Percentiles rank a stretch among this genome's conserved stretches.
phyloP scores from a whole-genome alignment of 1,140 invertebrate species.

The Mya arenaria region DNA sequence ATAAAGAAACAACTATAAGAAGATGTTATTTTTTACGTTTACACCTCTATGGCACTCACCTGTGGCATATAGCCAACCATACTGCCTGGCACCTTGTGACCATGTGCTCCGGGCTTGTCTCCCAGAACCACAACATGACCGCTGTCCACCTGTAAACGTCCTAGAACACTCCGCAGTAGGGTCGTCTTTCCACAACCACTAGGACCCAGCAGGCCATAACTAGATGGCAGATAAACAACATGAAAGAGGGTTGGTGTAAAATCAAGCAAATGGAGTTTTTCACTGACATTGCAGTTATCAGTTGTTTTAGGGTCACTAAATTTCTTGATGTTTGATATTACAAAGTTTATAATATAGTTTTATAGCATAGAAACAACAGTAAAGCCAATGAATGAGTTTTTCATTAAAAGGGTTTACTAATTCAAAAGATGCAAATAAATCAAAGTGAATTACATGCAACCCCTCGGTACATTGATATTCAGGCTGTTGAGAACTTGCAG shows the following conservation, averaged over 20 bases:
- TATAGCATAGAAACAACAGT: background rate
- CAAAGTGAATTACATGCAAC: constrained; percentile 90
- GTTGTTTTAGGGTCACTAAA: background rate
- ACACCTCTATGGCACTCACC: constrained; percentile 52
- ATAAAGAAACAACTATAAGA: too few species aligned
- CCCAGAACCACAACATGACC: constrained; percentile 79
- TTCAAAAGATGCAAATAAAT: background rate
- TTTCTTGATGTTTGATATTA: background rate
- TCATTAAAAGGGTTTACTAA: background rate
- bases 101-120: constrained; percentile 72
- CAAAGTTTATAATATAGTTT: background rate
- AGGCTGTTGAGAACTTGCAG: constrained; percentile 92
- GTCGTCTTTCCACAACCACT: constrained; percentile 82
- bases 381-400: background rate
- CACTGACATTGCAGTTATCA: background rate
- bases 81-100: constrained; percentile 79
- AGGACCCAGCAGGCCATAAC: constrained; percentile 78
- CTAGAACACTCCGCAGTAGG: constrained; percentile 79
- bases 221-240: constrained; percentile 54
- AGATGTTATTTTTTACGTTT: too few species aligned
- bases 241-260: background rate
- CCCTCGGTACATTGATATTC: constrained; percentile 95
- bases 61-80: constrained; percentile 82
- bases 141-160: constrained; percentile 72
- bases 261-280: background rate